Evolutionary conservation across 2,888 invertebrate species (phyloP), one percentile per base, ranked within the genome.

Genomic region (Perizoma flavofasciatum): DNA sequence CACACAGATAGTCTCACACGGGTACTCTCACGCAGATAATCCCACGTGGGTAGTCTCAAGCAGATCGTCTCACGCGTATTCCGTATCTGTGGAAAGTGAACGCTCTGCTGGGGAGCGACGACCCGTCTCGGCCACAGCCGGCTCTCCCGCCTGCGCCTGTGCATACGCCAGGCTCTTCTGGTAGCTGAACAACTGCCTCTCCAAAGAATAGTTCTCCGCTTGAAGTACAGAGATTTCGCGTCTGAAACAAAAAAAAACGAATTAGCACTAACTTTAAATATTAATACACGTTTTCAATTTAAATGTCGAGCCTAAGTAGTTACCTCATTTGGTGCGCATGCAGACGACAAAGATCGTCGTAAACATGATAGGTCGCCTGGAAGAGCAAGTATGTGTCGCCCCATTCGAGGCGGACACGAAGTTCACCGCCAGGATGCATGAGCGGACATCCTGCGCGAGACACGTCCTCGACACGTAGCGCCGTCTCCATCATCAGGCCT

Each of bases 291-390:
- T 44, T 11, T 22, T 3, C 22, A 0, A 9, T 4, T 3, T n/a
- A 43, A 8, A 22, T 1, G 1, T 22, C 33, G 34, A 37, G 49
- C 34, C 41, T 22, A 10, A 5, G 4, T n/a, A 9, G 11, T 57
- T 55, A 66, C 96, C 95, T 95, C 96, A 97, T 97, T 81, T 97
- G 97, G 79, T 96, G 95, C 82, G 95, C 96, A 84, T 97, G 96
- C 64, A 96, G 90, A 68, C 96, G 93, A 73, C 95, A 95, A 47
- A 96, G 95, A 85, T 97, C 96, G 82, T 97, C 97, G 82, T 96
- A 96, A 78, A 95, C 95, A 87, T 96, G 96, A 85, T 97, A 97
- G 63, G 95, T 95, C 63, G 96, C 95, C 83, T 96, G 95, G 83
- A 96, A 96, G 59, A 97, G 94, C 57, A 96, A 90, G 77, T 96